These are phyloP conservation scores for Rotaria sp. DNA, from an alignment of 2,888 invertebrate genomes.

Conservation along the genomic window DNA sequence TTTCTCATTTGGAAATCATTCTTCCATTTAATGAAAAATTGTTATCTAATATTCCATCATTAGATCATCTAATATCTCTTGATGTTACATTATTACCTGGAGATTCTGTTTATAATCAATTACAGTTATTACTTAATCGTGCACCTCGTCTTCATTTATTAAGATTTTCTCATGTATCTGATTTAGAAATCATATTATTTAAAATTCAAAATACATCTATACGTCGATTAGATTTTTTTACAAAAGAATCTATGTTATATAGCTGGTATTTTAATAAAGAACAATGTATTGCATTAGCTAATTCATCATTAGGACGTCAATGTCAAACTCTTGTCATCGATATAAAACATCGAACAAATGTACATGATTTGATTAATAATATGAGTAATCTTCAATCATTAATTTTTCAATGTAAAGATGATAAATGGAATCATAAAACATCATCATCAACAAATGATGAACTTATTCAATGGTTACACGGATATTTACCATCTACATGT, in stretches of 20 bases:
- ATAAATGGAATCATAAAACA: background rate
- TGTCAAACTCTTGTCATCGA: background rate
- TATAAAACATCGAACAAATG: background rate
- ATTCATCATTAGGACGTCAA: background rate
- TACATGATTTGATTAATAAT: background rate
- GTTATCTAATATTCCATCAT: background rate
- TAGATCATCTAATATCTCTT: background rate
- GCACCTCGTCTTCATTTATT: background rate
- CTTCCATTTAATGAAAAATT: background rate
- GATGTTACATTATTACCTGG: background rate
- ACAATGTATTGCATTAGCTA: background rate
- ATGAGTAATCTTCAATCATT: background rate
- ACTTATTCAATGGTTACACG: background rate
- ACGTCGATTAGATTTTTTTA: constrained; percentile 2
- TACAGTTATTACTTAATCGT: background rate
- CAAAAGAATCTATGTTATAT: background rate
- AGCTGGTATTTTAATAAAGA: background rate
- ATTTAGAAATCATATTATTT: background rate
- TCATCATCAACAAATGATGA: background rate
- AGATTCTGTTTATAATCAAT: background rate
- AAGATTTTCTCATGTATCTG: constrained; percentile 5
- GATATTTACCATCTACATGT: background rate
- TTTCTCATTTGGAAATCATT: background rate
- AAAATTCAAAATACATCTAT: background rate
- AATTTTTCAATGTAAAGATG: background rate